Evolutionary conservation across 2,113 vertebrate species (phyloP).

Genomic region (Ictalurus punctatus): DNA sequence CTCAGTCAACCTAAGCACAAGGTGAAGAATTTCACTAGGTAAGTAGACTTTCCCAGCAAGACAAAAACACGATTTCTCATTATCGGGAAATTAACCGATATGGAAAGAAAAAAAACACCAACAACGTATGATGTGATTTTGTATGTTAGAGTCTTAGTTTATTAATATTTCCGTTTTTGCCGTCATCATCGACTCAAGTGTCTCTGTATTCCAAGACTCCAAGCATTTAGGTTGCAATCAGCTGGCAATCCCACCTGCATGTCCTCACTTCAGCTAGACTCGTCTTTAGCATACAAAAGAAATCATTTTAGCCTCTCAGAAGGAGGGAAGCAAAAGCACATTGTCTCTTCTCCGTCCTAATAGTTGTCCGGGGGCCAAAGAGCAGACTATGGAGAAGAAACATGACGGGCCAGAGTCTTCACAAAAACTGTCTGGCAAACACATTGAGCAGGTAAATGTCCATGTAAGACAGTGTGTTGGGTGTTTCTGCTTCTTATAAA

Average conservation of each 20-base stretch:
- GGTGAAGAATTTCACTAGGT: neutral
- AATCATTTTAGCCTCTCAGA: neutral
- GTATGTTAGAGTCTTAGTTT: neutral
- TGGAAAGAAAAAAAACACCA: no score
- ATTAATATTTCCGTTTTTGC: neutral
- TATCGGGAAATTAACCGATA: neutral
- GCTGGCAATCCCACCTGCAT: neutral
- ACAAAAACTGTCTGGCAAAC: neutral
- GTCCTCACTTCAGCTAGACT: neutral
- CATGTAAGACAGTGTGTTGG: neutral
- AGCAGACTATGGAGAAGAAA: neutral
- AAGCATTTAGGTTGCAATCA: neutral
- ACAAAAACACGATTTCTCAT: neutral
- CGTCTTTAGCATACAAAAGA: neutral
- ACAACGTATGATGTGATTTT: neutral
- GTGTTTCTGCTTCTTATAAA: neutral
- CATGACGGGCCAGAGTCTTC: neutral
- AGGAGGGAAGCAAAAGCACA: neutral
- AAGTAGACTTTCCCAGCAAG: neutral
- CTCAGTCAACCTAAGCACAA: neutral
- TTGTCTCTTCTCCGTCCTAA: slow-evolving; percentile 5
- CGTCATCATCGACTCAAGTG: neutral
- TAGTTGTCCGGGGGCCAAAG: neutral
- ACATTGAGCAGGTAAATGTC: slow-evolving; percentile 8
- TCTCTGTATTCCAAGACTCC: neutral